A percentile compares a stretch with the other conserved stretches of the same genome.
These are phyloP conservation scores for Eleutherodactylus coqui DNA, from an alignment of 2,797 vertebrate species.

Conservation along the genomic window DNA sequence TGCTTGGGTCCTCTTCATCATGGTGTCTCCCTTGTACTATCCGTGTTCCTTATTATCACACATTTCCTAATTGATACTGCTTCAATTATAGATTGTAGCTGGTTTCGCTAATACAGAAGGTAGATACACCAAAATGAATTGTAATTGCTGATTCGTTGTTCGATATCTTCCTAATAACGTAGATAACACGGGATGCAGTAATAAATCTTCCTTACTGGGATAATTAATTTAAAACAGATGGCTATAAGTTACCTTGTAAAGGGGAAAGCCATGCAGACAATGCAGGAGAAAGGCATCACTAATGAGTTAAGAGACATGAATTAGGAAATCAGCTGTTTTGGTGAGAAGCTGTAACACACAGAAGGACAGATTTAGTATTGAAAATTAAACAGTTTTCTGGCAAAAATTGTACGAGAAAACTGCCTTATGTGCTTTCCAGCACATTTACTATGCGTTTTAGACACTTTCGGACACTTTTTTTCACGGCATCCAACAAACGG, in stretches of 20 bases:
- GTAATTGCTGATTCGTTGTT: constrained; percentile 36
- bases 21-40: neutral
- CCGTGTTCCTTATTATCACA: neutral
- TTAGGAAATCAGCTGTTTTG: neutral
- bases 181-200: neutral
- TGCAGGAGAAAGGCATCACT: neutral
- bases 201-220: constrained; percentile 33
- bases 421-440: too few relatives aligned
- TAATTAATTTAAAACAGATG: constrained; percentile 24
- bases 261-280: neutral
- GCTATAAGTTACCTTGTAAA: constrained; percentile 10
- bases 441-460: too few relatives aligned
- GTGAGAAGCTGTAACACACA: neutral
- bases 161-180: constrained; percentile 28
- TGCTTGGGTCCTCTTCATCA: neutral
- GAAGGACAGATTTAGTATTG: too few relatives aligned
- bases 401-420: too few relatives aligned
- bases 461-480: too few relatives aligned
- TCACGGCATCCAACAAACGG: too few relatives aligned
- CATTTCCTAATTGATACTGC: neutral
- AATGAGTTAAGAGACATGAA: neutral
- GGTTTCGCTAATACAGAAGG: neutral
- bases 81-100: neutral
- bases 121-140: constrained; percentile 18
- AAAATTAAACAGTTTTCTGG: too few relatives aligned